These are phyloP conservation scores for Drosophila repleta DNA, from an alignment of 1,140 invertebrate species.

Conservation along the genomic window DNA sequence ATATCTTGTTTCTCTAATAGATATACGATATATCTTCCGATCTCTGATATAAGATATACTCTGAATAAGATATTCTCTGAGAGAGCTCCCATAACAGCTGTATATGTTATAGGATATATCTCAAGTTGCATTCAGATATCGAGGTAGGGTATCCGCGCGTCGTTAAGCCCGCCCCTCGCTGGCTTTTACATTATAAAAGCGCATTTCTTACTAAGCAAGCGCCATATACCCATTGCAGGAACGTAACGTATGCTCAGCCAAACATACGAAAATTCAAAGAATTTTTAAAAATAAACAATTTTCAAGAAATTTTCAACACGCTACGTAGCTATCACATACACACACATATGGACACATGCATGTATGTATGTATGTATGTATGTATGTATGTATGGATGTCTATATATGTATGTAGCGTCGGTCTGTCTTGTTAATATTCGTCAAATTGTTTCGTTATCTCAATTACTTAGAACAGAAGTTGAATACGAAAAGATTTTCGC, in stretches of 20 bases:
- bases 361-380: conserved; percentile 7
- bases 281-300: conserved; percentile 61
- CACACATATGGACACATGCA: conserved; percentile 8
- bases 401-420: not conserved
- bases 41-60: too few species aligned
- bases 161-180: not conserved
- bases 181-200: conserved; percentile 36
- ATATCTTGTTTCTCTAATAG: too few species aligned
- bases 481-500: not conserved
- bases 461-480: not conserved
- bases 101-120: too few species aligned
- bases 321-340: not conserved
- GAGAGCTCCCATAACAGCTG: too few species aligned
- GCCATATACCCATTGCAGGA: conserved; percentile 20
- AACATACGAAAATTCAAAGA: conserved; percentile 43
- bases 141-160: not conserved
- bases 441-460: conserved; percentile 12
- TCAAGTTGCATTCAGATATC: not conserved
- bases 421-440: not conserved
- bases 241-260: conserved; percentile 22
- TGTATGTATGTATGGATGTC: not conserved
- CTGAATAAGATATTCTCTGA: too few species aligned
- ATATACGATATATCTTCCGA: too few species aligned
- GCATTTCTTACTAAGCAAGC: conserved; percentile 36
- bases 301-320: conserved; percentile 51